Percentiles rank a stretch among this genome's conserved stretches.
Evolutionary conservation across 2,888 invertebrate species (phyloP).

Genomic region (Hermaeophaga mercurialis): DNA sequence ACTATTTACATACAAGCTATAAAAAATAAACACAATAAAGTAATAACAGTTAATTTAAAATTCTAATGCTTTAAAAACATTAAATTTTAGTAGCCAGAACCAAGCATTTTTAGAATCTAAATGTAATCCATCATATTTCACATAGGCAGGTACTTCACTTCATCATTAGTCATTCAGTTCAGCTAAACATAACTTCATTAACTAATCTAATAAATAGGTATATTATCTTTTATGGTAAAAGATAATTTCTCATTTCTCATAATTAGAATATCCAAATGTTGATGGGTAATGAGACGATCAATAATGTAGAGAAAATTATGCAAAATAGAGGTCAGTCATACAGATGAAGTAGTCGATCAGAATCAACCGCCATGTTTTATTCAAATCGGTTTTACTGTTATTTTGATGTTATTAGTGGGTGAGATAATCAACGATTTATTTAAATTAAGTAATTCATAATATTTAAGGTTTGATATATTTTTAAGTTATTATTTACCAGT

Average conservation of each 20-base stretch:
- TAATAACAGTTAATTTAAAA: too few species aligned
- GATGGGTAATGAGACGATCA: conserved; percentile 16
- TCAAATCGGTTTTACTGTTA: conserved; percentile 28
- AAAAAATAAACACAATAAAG: too few species aligned
- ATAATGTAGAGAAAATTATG: conserved; percentile 17
- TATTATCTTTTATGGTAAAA: conserved; percentile 18
- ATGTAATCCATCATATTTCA: neutral
- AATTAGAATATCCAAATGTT: conserved; percentile 22
- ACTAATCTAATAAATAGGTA: conserved; percentile 21
- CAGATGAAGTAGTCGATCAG: conserved; percentile 45
- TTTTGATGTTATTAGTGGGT: too few species aligned
- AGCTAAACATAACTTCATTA: conserved; percentile 13
- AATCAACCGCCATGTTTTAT: conserved; percentile 45
- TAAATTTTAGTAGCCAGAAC: conserved; percentile 1
- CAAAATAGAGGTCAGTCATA: conserved; percentile 11
- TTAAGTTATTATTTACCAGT: too few species aligned
- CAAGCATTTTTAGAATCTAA: conserved; percentile 5
- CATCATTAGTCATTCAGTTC: neutral
- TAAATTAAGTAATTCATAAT: too few species aligned
- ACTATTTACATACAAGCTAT: too few species aligned
- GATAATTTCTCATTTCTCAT: conserved; percentile 19
- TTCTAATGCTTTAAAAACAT: too few species aligned
- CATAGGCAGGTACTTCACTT: neutral
- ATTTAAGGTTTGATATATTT: too few species aligned
- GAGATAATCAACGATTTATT: too few species aligned